Percentiles rank a stretch among this genome's conserved stretches.
phyloP scores from a whole-genome alignment of 1,140 invertebrate genomes.

The Sminthurinus signatus region DNA sequence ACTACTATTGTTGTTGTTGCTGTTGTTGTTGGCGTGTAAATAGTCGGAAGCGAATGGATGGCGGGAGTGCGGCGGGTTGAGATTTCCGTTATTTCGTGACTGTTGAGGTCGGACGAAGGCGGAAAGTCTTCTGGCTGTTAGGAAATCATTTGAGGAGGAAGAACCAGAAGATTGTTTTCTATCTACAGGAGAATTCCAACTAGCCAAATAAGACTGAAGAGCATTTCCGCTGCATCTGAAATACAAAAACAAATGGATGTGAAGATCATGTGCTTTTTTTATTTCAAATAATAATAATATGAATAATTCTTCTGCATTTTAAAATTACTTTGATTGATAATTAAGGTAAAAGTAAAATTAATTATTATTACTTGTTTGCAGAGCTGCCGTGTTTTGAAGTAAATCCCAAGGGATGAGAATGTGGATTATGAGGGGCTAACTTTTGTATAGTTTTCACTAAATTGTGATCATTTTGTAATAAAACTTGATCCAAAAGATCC shows the following conservation, averaged over 20 bases:
- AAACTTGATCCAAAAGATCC: slow-evolving; percentile 31
- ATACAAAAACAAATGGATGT: neutral
- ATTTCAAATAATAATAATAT: too few species aligned
- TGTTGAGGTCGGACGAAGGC: slow-evolving; percentile 40
- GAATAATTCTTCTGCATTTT: too few species aligned
- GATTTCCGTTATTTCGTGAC: slow-evolving; percentile 5
- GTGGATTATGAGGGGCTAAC: slow-evolving; percentile 21
- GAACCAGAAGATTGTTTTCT: neutral
- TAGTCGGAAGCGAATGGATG: neutral
- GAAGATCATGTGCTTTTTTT: neutral
- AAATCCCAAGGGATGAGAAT: neutral
- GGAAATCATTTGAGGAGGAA: neutral
- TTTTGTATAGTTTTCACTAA: slow-evolving; percentile 41
- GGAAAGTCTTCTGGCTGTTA: slow-evolving; percentile 24
- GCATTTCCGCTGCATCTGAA: slow-evolving; percentile 35
- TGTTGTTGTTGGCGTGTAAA: neutral
- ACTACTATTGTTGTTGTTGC: too few species aligned
- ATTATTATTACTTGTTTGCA: slow-evolving; percentile 29
- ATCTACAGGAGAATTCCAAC: slow-evolving; percentile 30
- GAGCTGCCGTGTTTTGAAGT: neutral
- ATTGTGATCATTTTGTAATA: slow-evolving; percentile 40
- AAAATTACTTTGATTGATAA: too few species aligned
- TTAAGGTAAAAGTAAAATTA: too few species aligned
- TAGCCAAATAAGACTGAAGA: slow-evolving; percentile 37
- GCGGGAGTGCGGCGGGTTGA: neutral